Evolutionary conservation across 2,888 invertebrate genomes (phyloP).

Genomic region (Trichopoda pennipes): DNA sequence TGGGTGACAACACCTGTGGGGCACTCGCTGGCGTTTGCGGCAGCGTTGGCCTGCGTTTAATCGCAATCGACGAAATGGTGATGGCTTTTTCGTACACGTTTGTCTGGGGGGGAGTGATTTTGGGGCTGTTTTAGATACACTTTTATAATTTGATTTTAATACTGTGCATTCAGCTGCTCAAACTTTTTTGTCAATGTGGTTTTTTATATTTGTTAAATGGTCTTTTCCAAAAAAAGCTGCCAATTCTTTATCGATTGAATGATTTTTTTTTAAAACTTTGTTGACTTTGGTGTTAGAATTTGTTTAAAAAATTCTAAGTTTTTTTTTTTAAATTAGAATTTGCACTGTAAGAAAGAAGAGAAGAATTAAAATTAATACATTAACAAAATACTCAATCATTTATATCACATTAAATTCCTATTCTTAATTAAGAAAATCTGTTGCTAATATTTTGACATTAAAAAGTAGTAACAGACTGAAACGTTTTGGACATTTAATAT

Average conservation of each 20-base stretch:
- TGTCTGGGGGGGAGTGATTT: slow-evolving; percentile 76
- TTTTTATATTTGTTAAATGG: background rate
- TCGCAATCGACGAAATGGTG: slow-evolving; percentile 82
- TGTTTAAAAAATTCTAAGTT: background rate
- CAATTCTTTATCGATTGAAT: background rate
- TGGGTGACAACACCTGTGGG: slow-evolving; percentile 82
- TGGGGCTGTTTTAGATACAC: slow-evolving; percentile 63
- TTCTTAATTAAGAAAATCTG: no score
- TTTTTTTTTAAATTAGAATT: slow-evolving; percentile 39
- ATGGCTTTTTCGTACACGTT: slow-evolving; percentile 81
- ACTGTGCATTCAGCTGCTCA: background rate
- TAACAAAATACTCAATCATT: no score
- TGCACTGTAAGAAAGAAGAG: slow-evolving; percentile 33
- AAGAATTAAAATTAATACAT: background rate
- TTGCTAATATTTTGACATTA: no score
- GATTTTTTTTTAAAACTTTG: background rate
- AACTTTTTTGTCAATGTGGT: background rate
- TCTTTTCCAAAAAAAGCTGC: background rate
- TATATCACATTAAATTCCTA: no score
- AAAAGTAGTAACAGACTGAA: no score
- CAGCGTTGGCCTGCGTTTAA: slow-evolving; percentile 82
- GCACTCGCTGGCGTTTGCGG: slow-evolving; percentile 82
- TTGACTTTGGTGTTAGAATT: slow-evolving; percentile 16
- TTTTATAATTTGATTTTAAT: slow-evolving; percentile 34
- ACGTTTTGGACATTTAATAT: no score